Evolutionary conservation across 1,140 invertebrate genomes (phyloP).

Genomic region (Diabrotica virgifera): DNA sequence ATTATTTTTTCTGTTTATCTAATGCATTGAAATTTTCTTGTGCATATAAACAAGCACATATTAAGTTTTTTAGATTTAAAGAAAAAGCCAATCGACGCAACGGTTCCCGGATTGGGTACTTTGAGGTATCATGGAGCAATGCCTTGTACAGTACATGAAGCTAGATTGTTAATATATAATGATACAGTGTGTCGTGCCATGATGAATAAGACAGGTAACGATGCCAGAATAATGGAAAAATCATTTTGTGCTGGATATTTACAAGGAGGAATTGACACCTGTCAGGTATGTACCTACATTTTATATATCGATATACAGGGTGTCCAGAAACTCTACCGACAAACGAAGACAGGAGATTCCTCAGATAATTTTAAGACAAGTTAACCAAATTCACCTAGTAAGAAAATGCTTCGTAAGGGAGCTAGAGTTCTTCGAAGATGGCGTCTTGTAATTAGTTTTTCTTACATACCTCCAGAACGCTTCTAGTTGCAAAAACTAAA

Average conservation of each 20-base stretch:
- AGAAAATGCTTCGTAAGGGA: no score
- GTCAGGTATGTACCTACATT: conserved; percentile 35
- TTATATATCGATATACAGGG: neutral
- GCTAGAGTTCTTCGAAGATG: no score
- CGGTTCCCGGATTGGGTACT: conserved; percentile 36
- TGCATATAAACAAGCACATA: neutral
- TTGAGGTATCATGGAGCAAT: conserved; percentile 30
- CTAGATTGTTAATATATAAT: conserved; percentile 35
- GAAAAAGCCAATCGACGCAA: conserved; percentile 30
- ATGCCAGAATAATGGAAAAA: conserved; percentile 28
- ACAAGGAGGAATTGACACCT: conserved; percentile 41
- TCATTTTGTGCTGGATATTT: conserved; percentile 45
- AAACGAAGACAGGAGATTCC: no score
- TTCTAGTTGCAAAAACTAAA: no score
- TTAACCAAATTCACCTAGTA: no score
- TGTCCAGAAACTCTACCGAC: no score
- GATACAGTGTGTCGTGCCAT: conserved; percentile 34
- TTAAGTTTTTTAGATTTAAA: conserved; percentile 7
- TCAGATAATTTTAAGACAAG: no score
- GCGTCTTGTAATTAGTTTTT: no score
- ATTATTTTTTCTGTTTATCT: no score
- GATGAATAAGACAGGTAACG: conserved; percentile 33
- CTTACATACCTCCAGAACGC: no score
- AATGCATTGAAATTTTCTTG: no score
- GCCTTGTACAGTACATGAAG: conserved; percentile 41